A percentile compares a stretch with the other conserved stretches of the same genome.
These are phyloP conservation scores for Sebastes kiyomatsui DNA, from an alignment of 2,797 vertebrate species.

Conservation along the genomic window DNA sequence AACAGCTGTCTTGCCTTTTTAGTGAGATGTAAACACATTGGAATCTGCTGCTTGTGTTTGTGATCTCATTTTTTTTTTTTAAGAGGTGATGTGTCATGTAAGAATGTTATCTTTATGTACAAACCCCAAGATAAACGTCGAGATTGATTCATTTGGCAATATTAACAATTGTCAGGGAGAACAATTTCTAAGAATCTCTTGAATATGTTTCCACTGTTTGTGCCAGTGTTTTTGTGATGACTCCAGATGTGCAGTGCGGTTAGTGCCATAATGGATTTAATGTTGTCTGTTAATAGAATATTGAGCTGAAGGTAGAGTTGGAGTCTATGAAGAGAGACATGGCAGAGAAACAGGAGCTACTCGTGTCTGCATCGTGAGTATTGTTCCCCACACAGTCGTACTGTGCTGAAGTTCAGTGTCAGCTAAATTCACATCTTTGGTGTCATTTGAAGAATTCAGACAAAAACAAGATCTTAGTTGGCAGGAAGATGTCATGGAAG, in stretches of 20 bases:
- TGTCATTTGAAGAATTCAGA: background rate
- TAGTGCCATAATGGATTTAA: slow-evolving; percentile 5
- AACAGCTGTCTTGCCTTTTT: slow-evolving; percentile 17
- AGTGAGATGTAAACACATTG: slow-evolving; percentile 28
- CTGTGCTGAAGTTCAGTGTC: background rate
- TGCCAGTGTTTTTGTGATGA: background rate
- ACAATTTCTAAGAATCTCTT: background rate
- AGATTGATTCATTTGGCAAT: background rate
- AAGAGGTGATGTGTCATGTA: slow-evolving; percentile 1
- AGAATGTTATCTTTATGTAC: slow-evolving; percentile 16
- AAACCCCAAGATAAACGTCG: slow-evolving; percentile 1
- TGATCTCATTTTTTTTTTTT: slow-evolving; percentile 3
- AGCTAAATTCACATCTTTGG: background rate
- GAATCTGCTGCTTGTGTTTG: slow-evolving; percentile 30
- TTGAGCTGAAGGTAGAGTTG: slow-evolving; percentile 96
- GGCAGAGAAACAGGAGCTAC: slow-evolving; percentile 92
- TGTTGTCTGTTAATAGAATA: slow-evolving; percentile 84
- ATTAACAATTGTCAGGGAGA: background rate
- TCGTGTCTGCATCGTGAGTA: slow-evolving; percentile 95
- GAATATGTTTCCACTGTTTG: background rate
- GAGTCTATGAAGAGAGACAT: slow-evolving; percentile 96
- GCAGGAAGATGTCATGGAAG: background rate
- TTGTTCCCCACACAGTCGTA: background rate
- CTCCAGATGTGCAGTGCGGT: background rate
- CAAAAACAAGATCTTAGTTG: background rate